Evolutionary conservation across 2,888 invertebrate species (phyloP).

Genomic region (Pachliopta kotzebuea): DNA sequence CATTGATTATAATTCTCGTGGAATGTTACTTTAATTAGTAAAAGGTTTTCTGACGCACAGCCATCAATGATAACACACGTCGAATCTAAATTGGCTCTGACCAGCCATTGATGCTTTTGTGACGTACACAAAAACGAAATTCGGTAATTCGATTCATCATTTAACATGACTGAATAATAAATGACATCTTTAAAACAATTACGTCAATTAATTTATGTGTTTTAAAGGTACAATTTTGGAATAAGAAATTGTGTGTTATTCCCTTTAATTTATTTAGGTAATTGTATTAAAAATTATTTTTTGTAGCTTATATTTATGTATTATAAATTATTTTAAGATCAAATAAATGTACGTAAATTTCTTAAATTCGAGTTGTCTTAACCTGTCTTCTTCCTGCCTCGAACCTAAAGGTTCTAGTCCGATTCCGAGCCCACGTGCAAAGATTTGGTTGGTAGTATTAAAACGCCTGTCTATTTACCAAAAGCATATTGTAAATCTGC

Average conservation of each 20-base stretch:
- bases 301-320: not conserved
- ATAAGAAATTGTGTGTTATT: not conserved
- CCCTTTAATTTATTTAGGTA: not conserved
- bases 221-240: not conserved
- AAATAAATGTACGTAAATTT: not conserved
- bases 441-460: too few relatives aligned
- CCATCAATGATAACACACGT: conserved; percentile 35
- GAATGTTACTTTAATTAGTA: conserved; percentile 63
- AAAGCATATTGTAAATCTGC: too few relatives aligned
- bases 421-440: too few relatives aligned
- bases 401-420: too few relatives aligned
- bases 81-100: conserved; percentile 49
- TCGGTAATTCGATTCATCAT: conserved; percentile 17
- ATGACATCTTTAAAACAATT: conserved; percentile 12
- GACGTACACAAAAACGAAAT: conserved; percentile 25
- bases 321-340: not conserved
- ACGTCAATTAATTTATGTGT: conserved; percentile 8
- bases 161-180: conserved; percentile 14
- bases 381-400: not conserved
- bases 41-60: conserved; percentile 51
- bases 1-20: conserved; percentile 47
- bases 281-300: not conserved
- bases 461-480: too few relatives aligned
- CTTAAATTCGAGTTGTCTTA: not conserved
- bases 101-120: conserved; percentile 29